Conservation (phyloP, 37 sponge, comb jelly and placozoan genomes). For the Lycopodina hypogea region DNA sequence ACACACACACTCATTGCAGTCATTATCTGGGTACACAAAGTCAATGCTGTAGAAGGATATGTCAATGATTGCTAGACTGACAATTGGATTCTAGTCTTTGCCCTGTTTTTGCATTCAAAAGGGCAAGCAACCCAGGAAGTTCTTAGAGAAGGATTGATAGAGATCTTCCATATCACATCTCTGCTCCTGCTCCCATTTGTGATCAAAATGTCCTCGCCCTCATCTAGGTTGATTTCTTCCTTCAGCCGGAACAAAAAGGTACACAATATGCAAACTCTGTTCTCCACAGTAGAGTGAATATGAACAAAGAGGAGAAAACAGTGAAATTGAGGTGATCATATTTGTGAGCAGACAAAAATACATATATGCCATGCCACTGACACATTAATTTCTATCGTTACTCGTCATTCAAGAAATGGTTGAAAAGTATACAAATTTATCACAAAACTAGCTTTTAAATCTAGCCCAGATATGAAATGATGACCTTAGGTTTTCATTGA, state of each 20-base stretch:
- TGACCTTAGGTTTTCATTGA: no score
- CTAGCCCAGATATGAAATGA: no score
- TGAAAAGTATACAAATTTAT: no score
- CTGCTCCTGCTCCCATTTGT: slow-evolving; percentile 61
- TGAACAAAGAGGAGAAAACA: neutral
- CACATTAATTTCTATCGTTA: no score
- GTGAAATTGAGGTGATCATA: no score
- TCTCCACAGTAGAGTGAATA: slow-evolving; percentile 80
- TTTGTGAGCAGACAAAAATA: neutral
- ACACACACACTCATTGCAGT: neutral
- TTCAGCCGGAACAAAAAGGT: slow-evolving; percentile 93
- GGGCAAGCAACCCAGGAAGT: slow-evolving; percentile 29
- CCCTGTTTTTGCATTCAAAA: slow-evolving; percentile 2
- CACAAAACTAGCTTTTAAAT: no score
- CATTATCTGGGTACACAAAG: slow-evolving; percentile 39
- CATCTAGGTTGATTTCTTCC: slow-evolving; percentile 74
- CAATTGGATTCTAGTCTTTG: neutral
- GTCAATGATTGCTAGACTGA: neutral
- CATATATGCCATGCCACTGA: no score
- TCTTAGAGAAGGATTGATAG: slow-evolving; percentile 15
- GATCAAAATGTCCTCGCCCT: slow-evolving; percentile 56
- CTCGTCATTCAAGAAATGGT: no score
- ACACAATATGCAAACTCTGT: slow-evolving; percentile 80
- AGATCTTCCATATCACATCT: slow-evolving; percentile 48
- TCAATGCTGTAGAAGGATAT: slow-evolving; percentile 5